These are phyloP conservation scores for Lymantria dispar DNA, from an alignment of 2,888 invertebrate genomes.

Conservation along the genomic window DNA sequence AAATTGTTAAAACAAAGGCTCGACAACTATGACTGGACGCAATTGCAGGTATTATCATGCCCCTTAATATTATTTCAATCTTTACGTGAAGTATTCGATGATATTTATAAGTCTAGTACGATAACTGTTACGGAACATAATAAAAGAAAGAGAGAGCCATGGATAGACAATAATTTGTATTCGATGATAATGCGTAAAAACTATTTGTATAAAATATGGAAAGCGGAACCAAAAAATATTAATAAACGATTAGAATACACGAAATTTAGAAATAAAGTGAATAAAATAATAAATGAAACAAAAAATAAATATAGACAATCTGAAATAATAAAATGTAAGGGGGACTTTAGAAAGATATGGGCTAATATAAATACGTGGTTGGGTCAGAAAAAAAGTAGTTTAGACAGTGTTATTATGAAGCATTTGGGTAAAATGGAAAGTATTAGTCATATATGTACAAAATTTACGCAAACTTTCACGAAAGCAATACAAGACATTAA, in stretches of 20 bases:
- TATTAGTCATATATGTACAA: slow-evolving; percentile 1
- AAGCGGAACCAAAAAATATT: slow-evolving; percentile 4
- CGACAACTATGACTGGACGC: slow-evolving; percentile 1
- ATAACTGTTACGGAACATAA: neutral
- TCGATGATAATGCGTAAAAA: slow-evolving; percentile 2
- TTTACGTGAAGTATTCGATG: neutral
- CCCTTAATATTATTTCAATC: slow-evolving; percentile 1
- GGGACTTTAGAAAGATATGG: too few relatives aligned
- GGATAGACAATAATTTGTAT: slow-evolving; percentile 3
- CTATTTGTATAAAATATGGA: slow-evolving; percentile 5
- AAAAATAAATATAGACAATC: too few relatives aligned
- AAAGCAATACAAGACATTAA: slow-evolving; percentile 2
- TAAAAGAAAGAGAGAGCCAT: slow-evolving; percentile 3
- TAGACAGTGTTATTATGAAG: slow-evolving; percentile 1
- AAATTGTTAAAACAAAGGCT: neutral
- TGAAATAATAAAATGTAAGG: too few relatives aligned
- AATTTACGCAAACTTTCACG: slow-evolving; percentile 1
- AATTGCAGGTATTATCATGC: neutral
- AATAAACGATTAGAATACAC: slow-evolving; percentile 6
- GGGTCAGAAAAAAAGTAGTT: too few relatives aligned
- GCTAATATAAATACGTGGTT: too few relatives aligned
- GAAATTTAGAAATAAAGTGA: neutral
- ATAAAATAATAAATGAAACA: slow-evolving; percentile 3
- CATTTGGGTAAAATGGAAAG: neutral
- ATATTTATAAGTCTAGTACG: neutral